Evolutionary conservation across 2,797 vertebrate species (phyloP).

Genomic region (Tenualosa thibaudeaui): DNA sequence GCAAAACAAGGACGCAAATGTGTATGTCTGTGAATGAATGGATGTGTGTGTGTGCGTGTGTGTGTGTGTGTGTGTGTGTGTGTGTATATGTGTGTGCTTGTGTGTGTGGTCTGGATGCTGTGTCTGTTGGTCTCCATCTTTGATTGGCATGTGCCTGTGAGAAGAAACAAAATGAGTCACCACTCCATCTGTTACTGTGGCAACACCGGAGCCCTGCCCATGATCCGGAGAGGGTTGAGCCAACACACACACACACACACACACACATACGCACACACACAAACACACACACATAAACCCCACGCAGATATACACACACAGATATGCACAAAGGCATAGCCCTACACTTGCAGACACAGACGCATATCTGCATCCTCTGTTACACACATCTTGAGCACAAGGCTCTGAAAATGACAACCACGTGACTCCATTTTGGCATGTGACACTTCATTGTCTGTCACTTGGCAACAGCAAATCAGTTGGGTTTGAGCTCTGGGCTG

Average conservation of each 20-base stretch:
- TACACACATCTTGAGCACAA: slow-evolving; percentile 26
- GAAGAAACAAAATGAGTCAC: background rate
- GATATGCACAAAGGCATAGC: background rate
- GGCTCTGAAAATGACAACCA: slow-evolving; percentile 40
- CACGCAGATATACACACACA: background rate
- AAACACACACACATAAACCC: background rate
- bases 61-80: slow-evolving; percentile 36
- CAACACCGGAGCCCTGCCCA: slow-evolving; percentile 12
- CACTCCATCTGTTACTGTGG: slow-evolving; percentile 16
- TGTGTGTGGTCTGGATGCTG: background rate
- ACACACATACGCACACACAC: background rate
- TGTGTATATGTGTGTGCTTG: slow-evolving; percentile 11
- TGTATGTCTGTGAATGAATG: background rate
- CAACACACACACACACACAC: slow-evolving; percentile 3
- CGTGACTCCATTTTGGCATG: background rate
- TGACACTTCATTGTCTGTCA: slow-evolving; percentile 22
- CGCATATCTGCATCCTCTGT: background rate
- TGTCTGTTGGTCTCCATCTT: slow-evolving; percentile 1
- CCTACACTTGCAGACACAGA: background rate
- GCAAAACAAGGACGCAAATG: no score
- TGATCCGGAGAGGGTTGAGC: background rate
- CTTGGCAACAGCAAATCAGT: slow-evolving; percentile 37
- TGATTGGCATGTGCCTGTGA: slow-evolving; percentile 11
- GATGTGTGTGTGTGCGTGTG: slow-evolving; percentile 33
- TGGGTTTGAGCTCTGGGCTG: slow-evolving; percentile 68